These are phyloP conservation scores for Parazoanthus darwini DNA, from an alignment of 92 coral and sea anemone genomes.

Conservation along the genomic window DNA sequence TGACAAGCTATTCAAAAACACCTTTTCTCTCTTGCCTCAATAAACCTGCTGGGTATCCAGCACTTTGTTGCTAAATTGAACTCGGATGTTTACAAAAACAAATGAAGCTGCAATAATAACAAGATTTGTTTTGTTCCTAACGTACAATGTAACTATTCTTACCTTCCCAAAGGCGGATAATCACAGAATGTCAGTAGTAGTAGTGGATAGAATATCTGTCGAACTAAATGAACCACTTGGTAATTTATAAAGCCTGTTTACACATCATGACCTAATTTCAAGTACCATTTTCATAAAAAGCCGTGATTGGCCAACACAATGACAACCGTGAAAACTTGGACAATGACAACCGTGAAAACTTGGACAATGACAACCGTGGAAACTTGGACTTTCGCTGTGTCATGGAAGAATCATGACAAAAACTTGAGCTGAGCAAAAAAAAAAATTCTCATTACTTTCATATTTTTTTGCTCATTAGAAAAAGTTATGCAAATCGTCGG, in stretches of 20 bases:
- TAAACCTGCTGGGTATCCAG: neutral
- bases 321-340: neutral
- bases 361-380: neutral
- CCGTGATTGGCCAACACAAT: neutral
- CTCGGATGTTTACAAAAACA: neutral
- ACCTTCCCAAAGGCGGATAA: neutral
- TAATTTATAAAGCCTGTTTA: conserved; percentile 17
- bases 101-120: neutral
- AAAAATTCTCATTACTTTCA: no score
- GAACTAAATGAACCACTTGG: neutral
- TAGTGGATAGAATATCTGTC: neutral
- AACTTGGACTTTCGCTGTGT: neutral
- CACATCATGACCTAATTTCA: conserved; percentile 38
- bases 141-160: neutral
- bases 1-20: neutral
- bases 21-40: neutral
- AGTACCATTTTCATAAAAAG: conserved; percentile 11
- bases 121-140: neutral
- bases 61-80: neutral
- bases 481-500: neutral
- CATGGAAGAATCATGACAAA: neutral
- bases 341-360: neutral
- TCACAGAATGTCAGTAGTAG: neutral
- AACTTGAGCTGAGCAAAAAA: neutral
- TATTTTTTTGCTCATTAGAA: neutral